phyloP scores from a whole-genome alignment of 1,140 invertebrate species.

The Cotesia glomerata region DNA sequence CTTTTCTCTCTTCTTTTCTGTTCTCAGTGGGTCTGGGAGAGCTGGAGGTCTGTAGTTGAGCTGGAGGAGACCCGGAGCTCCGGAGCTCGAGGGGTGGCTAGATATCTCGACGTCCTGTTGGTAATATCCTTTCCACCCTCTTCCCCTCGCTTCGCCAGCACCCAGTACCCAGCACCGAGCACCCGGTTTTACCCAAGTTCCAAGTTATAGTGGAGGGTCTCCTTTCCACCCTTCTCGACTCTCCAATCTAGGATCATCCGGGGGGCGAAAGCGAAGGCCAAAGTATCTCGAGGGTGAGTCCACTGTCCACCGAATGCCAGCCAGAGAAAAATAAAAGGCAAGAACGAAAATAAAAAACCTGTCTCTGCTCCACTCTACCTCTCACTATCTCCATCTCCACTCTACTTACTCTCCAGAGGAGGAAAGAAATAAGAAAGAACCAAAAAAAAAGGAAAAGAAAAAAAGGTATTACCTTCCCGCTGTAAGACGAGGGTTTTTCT shows the following conservation, averaged over 20 bases:
- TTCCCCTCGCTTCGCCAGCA: slow-evolving; percentile 41
- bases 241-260: slow-evolving; percentile 23
- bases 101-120: slow-evolving; percentile 55
- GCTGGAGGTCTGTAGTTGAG: slow-evolving; percentile 41
- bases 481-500: slow-evolving; percentile 18
- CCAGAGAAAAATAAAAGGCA: neutral
- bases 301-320: slow-evolving; percentile 24
- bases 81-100: slow-evolving; percentile 40
- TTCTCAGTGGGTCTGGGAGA: slow-evolving; percentile 15
- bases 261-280: slow-evolving; percentile 2
- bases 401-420: neutral
- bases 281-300: neutral
- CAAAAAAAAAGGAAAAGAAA: slow-evolving; percentile 2
- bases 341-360: too few species aligned
- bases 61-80: slow-evolving; percentile 34
- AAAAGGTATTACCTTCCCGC: slow-evolving; percentile 20
- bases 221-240: slow-evolving; percentile 5
- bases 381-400: too few species aligned
- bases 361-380: too few species aligned
- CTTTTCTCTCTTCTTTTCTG: neutral
- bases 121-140: slow-evolving; percentile 46
- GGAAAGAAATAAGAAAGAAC: neutral
- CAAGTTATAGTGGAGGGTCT: slow-evolving; percentile 48
- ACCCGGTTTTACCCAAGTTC: slow-evolving; percentile 20
- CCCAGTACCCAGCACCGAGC: slow-evolving; percentile 34